phyloP scores from a whole-genome alignment of 2,113 vertebrate species.

The Tapirus terrestris region DNA sequence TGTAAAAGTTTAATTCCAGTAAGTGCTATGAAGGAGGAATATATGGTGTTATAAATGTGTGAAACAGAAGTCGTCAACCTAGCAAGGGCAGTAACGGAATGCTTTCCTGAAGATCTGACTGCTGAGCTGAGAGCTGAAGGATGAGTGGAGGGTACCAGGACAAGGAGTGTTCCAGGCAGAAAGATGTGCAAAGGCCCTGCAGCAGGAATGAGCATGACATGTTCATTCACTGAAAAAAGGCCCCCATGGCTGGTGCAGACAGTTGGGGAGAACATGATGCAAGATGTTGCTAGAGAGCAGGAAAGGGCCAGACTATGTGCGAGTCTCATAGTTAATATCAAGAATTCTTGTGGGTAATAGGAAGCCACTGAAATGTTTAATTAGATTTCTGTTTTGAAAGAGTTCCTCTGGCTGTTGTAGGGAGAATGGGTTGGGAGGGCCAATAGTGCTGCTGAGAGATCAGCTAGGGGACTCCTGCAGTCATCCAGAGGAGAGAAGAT shows the following conservation, averaged over 20 bases:
- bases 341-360: not conserved
- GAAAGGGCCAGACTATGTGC: not conserved
- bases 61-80: not conserved
- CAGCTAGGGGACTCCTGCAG: not conserved
- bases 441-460: not conserved
- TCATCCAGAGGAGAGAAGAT: not conserved
- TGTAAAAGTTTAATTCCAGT: not conserved
- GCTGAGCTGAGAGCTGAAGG: not conserved
- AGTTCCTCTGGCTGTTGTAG: not conserved
- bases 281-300: not conserved
- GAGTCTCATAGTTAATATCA: accelerated
- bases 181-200: not conserved
- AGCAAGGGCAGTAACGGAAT: not conserved
- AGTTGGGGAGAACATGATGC: not conserved
- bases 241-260: not conserved
- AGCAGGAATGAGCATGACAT: not conserved
- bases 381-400: conserved; percentile 23
- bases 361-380: not conserved
- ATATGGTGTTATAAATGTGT: not conserved
- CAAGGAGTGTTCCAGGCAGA: not conserved
- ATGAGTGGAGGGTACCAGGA: not conserved
- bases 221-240: not conserved
- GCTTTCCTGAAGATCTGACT: not conserved
- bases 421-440: not conserved
- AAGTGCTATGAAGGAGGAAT: not conserved